phyloP scores from a whole-genome alignment of 2,888 invertebrate genomes.

The Caenorhabditis sp. region DNA sequence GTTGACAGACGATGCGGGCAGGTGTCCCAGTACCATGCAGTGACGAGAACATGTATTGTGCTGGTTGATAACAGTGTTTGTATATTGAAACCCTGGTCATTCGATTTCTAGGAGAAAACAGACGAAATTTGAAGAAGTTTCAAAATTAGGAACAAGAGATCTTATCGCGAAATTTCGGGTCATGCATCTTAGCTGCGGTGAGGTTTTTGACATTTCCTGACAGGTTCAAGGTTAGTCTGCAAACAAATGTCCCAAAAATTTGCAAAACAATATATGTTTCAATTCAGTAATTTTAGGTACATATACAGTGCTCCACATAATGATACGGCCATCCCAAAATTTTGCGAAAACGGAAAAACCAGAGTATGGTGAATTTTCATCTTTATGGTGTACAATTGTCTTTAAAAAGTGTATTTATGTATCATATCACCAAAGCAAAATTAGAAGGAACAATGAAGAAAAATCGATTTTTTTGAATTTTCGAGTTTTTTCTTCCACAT shows the following conservation, averaged over 20 bases:
- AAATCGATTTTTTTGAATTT: no score
- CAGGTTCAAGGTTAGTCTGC: background rate
- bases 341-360: no score
- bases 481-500: no score
- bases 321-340: no score
- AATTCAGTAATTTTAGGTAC: no score
- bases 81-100: background rate
- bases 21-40: background rate
- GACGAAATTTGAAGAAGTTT: background rate
- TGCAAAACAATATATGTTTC: no score
- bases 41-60: background rate
- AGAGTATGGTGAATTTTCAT: no score
- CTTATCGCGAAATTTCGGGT: background rate
- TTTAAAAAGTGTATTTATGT: no score
- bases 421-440: no score
- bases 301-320: no score
- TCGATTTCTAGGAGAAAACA: background rate
- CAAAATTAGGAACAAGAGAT: background rate
- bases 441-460: no score
- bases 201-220: background rate
- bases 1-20: background rate
- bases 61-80: background rate
- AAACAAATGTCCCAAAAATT: background rate
- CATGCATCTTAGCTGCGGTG: background rate
- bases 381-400: no score